Percentiles rank a stretch among this genome's conserved stretches.
Evolutionary conservation across 2,797 vertebrate genomes (phyloP).

Genomic region (Eupleurogrammus muticus): DNA sequence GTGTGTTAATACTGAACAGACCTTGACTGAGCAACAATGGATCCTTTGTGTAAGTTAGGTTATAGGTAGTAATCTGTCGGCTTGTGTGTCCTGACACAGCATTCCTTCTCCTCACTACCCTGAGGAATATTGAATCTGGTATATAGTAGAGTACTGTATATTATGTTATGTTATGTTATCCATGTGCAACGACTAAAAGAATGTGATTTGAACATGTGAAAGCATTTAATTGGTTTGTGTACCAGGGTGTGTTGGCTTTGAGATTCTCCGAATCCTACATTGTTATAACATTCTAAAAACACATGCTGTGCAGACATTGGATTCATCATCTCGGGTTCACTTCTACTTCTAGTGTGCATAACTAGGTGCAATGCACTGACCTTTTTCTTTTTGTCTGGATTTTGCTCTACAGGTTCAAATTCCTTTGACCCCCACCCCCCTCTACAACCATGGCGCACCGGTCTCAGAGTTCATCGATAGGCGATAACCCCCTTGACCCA

Average conservation of each 20-base stretch:
- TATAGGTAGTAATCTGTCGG: conserved; percentile 34
- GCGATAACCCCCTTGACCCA: conserved; percentile 94
- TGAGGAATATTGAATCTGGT: conserved; percentile 15
- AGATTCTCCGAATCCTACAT: background rate
- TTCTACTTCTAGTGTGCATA: background rate
- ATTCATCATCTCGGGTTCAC: background rate
- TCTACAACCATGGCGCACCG: conserved; percentile 90
- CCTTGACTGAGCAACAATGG: conserved; percentile 46
- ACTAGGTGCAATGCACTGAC: background rate
- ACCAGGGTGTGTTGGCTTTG: background rate
- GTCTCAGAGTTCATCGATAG: conserved; percentile 94
- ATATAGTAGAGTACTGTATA: conserved; percentile 9
- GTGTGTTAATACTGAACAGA: conserved; percentile 23
- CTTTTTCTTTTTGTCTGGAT: conserved; percentile 29
- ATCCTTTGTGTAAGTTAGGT: conserved; percentile 48
- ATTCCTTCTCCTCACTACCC: conserved; percentile 24
- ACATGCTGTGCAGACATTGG: background rate
- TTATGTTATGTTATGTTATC: conserved; percentile 22
- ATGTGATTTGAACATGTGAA: conserved; percentile 7
- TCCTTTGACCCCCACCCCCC: conserved; percentile 19
- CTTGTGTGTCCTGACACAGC: conserved; percentile 20
- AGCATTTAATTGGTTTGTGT: background rate
- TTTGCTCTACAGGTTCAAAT: conserved; percentile 54
- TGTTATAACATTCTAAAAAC: background rate
- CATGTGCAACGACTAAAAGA: conserved; percentile 7